These are phyloP conservation scores for Dynastes grantii DNA, from an alignment of 2,888 invertebrate species.

Conservation along the genomic window DNA sequence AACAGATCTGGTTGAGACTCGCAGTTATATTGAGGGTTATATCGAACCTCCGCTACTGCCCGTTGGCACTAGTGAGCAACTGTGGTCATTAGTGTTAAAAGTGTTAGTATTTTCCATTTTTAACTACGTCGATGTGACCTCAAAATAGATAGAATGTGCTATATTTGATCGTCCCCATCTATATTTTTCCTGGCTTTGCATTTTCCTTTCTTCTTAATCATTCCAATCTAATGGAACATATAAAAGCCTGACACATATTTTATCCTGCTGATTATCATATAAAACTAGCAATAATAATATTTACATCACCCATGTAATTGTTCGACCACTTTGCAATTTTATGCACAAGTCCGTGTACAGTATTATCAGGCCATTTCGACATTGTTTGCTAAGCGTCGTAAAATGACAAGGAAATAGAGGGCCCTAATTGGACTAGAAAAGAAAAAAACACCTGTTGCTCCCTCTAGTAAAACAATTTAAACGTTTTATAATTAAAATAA, in stretches of 20 bases:
- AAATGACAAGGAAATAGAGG: constrained; percentile 14
- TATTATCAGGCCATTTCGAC: background rate
- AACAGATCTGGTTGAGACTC: too few species aligned
- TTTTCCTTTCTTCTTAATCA: too few species aligned
- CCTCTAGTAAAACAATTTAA: constrained; percentile 38
- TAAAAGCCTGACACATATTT: background rate
- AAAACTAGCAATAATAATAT: background rate
- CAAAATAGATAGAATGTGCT: too few species aligned
- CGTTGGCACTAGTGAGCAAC: too few species aligned
- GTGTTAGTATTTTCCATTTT: too few species aligned
- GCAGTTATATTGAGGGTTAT: too few species aligned
- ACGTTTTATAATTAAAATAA: constrained; percentile 46
- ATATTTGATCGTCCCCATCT: too few species aligned
- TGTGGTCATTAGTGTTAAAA: too few species aligned
- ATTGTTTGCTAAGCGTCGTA: constrained; percentile 15
- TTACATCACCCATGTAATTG: background rate
- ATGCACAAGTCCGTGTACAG: background rate
- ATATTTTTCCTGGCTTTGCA: too few species aligned
- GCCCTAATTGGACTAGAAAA: constrained; percentile 44
- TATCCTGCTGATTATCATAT: background rate
- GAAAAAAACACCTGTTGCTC: constrained; percentile 30
- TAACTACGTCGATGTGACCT: too few species aligned
- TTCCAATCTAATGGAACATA: background rate
- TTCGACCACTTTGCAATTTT: background rate
- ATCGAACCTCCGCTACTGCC: too few species aligned